Base-by-base conservation (phyloP, 2,797 vertebrate species). In the Streptopelia turtur region DNA sequence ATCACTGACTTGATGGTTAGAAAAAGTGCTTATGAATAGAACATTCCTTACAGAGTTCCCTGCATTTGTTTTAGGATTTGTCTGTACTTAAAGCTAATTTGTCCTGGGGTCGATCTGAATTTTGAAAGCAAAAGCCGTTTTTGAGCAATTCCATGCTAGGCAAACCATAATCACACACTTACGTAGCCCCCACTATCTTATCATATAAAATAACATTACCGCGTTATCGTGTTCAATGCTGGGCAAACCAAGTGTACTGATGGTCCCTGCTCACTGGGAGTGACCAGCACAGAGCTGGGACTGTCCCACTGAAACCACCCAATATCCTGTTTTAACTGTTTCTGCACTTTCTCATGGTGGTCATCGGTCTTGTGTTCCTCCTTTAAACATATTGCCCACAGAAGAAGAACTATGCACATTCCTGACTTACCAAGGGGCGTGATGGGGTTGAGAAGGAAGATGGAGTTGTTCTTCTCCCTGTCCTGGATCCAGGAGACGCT, bases 101-200 rank as follows among this genome's bases (percentile, higher is more conserved):
- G 52, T 61, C 55, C 25, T n/a, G n/a, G 22, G 4, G 2, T 43
- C 71, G 53, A 80, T n/a, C 11, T 43, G 57, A 72, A 71, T 71
- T 95, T 86, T 89, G 70, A 80, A 83, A 83, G 14, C 16, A 87
- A 89, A 87, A 60, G 25, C 16, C 24, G 37, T 60, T 80, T 93
- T 61, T 64, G 7, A 81, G 53, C 45, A 71, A 77, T 33, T 25
- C 23, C 49, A 12, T 56, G n/a, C n/a, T 56, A 63, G 30, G n/a
- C 16, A 75, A 90, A 25, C 39, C 53, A 47, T 50, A 88, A 33
- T 45, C n/a, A 35, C 56, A 47, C 47, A 61, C 5, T 76, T 39
- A 72, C 43, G 39, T 3, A 81, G n/a, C 4, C 41, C 30, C 5
- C 24, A 24, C 14, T 80, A 5, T 35, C 22, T 92, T 72, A 82